Base-by-base conservation (phyloP, 2,113 vertebrate genomes). In the Odocoileus hemionus region DNA sequence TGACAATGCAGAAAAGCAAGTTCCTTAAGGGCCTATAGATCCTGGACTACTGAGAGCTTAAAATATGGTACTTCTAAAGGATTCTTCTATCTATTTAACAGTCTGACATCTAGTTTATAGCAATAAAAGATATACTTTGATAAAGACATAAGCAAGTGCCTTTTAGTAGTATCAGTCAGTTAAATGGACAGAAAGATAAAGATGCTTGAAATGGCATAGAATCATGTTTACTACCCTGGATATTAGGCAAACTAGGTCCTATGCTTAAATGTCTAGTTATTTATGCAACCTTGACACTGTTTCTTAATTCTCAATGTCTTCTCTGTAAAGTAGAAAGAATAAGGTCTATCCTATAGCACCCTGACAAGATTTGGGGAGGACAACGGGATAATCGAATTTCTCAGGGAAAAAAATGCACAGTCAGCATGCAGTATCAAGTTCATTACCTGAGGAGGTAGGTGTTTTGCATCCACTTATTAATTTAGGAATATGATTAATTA, bases 381-480 rank as follows among this genome's bases (percentile, higher is more conserved):
- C 86, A 61, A 84, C 10, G 82, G 88, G 55, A 88, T 43, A 74
- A 78, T n/a, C 26, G 61, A 57, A 95, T 86, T 94, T 95, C 57
- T 96, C 57, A 89, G 36, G 50, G 9, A 12, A 28, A 45, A 47
- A 45, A 61, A 57, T 6, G 9, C 17, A 89, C 28, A n/a, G 50
- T 78, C 74, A 84, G 36, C 61, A 74, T 85, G 78, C 33, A 84
- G 28, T n/a, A 64, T 28, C 60, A 93, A 52, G 47, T 55, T 90
- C 58, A 90, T 80, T 80, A 89, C 57, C 47, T 30, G 50, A 92
- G 25, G 52, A 90, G 80, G 60, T 43, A 67, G 70, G 64, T 90
- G 87, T 86, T 91, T 92, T 93, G 16, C 36, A 96, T 74, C 19
- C 78, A 83, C 58, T 89, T 96, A 80, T 85, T 79, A 95, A 84